A percentile compares a stretch with the other conserved stretches of the same genome.
These are phyloP conservation scores for Herminia tarsipennalis DNA, from an alignment of 2,888 invertebrate genomes.

Conservation along the genomic window DNA sequence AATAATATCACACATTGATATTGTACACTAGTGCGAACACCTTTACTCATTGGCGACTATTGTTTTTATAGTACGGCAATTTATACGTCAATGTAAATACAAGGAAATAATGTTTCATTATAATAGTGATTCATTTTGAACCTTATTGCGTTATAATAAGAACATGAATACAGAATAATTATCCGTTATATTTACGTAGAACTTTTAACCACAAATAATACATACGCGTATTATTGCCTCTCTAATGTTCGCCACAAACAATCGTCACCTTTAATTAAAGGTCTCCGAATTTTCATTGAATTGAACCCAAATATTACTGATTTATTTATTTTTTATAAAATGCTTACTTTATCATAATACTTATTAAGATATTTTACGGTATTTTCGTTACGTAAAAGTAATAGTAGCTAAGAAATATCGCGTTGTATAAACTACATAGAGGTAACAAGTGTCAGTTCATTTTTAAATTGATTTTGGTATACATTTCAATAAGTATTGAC, in stretches of 20 bases:
- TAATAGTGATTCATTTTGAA: slow-evolving; percentile 12
- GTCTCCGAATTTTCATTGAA: slow-evolving; percentile 33
- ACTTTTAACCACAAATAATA: slow-evolving; percentile 16
- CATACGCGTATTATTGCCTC: slow-evolving; percentile 28
- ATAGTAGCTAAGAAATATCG: slow-evolving; percentile 13
- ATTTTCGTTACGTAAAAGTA: slow-evolving; percentile 17
- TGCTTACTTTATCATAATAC: slow-evolving; percentile 26
- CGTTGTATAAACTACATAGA: slow-evolving; percentile 20
- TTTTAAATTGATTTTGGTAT: slow-evolving; percentile 27
- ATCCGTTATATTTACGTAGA: slow-evolving; percentile 15
- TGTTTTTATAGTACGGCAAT: slow-evolving; percentile 24
- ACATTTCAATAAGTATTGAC: slow-evolving; percentile 18
- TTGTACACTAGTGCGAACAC: slow-evolving; percentile 57
- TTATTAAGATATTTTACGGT: slow-evolving; percentile 18
- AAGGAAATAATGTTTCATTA: slow-evolving; percentile 18
- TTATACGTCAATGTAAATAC: slow-evolving; percentile 22
- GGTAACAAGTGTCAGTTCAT: slow-evolving; percentile 32
- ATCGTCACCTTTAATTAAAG: slow-evolving; percentile 34
- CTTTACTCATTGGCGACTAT: slow-evolving; percentile 31
- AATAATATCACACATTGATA: slow-evolving; percentile 76
- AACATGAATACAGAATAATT: slow-evolving; percentile 6
- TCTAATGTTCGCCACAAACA: slow-evolving; percentile 29
- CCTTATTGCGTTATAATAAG: slow-evolving; percentile 15
- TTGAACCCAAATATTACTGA: slow-evolving; percentile 15
- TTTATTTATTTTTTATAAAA: slow-evolving; percentile 17